Evolutionary conservation across 2,888 invertebrate species (phyloP).

Genomic region (Malthinus seriepunctatus): DNA sequence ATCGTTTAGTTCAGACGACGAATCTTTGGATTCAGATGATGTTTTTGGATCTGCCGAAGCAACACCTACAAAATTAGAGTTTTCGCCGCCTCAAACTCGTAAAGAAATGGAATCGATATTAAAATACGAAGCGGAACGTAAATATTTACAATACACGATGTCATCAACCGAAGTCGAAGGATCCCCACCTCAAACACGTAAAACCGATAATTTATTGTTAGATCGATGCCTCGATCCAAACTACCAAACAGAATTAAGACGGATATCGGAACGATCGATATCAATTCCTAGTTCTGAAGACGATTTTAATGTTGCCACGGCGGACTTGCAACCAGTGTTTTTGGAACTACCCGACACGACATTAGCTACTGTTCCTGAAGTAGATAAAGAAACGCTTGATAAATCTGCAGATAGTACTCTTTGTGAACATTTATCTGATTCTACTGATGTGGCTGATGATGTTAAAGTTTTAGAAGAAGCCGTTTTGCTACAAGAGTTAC

Average conservation of each 20-base stretch:
- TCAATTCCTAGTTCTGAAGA: conserved; percentile 78
- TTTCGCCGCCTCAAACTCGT: conserved; percentile 75
- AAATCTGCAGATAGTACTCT: conserved; percentile 49
- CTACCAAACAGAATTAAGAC: conserved; percentile 66
- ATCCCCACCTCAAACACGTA: conserved; percentile 73
- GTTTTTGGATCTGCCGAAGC: conserved; percentile 78
- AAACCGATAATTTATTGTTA: conserved; percentile 65
- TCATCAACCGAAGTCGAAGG: conserved; percentile 79
- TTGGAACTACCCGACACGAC: conserved; percentile 43
- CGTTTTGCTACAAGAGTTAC: conserved; percentile 35
- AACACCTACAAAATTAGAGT: conserved; percentile 71
- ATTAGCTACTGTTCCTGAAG: conserved; percentile 46
- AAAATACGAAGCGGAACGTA: conserved; percentile 73
- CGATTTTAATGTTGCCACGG: conserved; percentile 64
- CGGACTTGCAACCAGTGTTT: conserved; percentile 56
- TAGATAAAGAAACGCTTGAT: conserved; percentile 46
- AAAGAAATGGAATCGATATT: conserved; percentile 76
- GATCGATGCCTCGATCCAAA: conserved; percentile 65
- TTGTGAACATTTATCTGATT: conserved; percentile 57
- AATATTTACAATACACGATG: conserved; percentile 63
- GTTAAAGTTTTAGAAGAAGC: conserved; percentile 34
- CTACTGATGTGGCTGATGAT: conserved; percentile 48
- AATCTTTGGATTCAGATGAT: conserved; percentile 76
- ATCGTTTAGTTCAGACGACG: conserved; percentile 76
- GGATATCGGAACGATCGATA: conserved; percentile 75